Evolutionary conservation across 2,797 vertebrate genomes (phyloP).

Genomic region (Melopsittacus undulatus): DNA sequence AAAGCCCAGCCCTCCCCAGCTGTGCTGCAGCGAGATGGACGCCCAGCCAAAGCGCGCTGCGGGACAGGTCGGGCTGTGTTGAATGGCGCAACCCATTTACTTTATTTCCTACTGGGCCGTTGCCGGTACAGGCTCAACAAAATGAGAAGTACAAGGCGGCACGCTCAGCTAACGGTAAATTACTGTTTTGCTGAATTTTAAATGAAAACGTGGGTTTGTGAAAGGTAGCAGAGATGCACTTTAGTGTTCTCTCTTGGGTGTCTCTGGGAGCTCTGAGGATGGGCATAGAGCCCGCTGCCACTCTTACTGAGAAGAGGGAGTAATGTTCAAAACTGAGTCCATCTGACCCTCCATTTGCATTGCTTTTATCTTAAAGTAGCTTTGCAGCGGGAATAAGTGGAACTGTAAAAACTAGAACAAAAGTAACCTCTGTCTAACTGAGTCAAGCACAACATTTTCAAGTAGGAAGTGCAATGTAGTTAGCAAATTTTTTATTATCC

Average conservation of each 20-base stretch:
- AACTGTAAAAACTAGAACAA: neutral
- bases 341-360: neutral
- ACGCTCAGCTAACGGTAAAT: neutral
- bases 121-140: neutral
- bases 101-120: neutral
- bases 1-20: neutral
- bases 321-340: neutral
- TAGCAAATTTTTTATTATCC: neutral
- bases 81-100: neutral
- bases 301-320: neutral
- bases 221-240: neutral
- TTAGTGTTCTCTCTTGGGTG: neutral
- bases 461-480: neutral
- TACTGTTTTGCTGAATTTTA: neutral
- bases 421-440: neutral
- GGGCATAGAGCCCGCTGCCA: neutral
- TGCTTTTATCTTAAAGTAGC: neutral
- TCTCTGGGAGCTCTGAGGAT: neutral
- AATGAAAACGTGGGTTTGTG: neutral
- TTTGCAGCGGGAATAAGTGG: neutral
- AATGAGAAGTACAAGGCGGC: neutral
- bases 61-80: rapidly evolving
- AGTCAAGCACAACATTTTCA: neutral
- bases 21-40: neutral
- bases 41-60: rapidly evolving